A percentile compares a stretch with the other conserved stretches of the same genome.
Evolutionary conservation across 2,797 vertebrate species (phyloP).

Genomic region (Steatocranus sp.): DNA sequence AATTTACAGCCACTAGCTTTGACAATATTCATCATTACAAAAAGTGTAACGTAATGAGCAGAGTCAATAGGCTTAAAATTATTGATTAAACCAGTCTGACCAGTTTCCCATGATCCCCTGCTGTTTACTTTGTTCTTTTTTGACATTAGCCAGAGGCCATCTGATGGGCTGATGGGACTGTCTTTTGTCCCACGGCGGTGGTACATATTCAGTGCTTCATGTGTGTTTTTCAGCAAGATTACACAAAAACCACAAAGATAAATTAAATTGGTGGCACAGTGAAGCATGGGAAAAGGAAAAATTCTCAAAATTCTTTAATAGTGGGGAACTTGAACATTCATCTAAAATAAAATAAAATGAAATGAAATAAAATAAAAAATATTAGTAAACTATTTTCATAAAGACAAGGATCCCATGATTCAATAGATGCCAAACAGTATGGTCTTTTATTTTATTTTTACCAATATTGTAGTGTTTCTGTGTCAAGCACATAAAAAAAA

Average conservation of each 20-base stretch:
- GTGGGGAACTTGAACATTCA: not conserved
- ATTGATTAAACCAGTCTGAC: slow-evolving; percentile 41
- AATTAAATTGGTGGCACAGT: not conserved
- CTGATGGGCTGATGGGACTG: not conserved
- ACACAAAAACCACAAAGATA: not conserved
- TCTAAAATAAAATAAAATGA: not conserved
- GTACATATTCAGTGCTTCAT: not conserved
- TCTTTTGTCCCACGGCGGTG: not conserved
- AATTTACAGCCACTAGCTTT: not conserved
- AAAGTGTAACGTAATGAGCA: not conserved
- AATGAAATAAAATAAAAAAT: not conserved
- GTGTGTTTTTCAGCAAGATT: not conserved
- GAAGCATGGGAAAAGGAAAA: not conserved
- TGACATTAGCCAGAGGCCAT: not conserved
- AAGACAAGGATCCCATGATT: not conserved
- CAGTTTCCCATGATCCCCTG: not conserved
- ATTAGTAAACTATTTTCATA: not conserved
- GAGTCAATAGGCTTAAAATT: not conserved
- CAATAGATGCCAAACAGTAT: not conserved
- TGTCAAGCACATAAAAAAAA: not conserved
- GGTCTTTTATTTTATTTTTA: not conserved
- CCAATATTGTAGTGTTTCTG: not conserved
- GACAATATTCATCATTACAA: not conserved
- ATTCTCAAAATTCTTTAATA: not conserved
- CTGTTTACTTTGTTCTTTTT: not conserved